Percentiles rank a stretch among this genome's conserved stretches.
Evolutionary conservation across 2,888 invertebrate genomes (phyloP).

Genomic region (Cheilosia impressa): DNA sequence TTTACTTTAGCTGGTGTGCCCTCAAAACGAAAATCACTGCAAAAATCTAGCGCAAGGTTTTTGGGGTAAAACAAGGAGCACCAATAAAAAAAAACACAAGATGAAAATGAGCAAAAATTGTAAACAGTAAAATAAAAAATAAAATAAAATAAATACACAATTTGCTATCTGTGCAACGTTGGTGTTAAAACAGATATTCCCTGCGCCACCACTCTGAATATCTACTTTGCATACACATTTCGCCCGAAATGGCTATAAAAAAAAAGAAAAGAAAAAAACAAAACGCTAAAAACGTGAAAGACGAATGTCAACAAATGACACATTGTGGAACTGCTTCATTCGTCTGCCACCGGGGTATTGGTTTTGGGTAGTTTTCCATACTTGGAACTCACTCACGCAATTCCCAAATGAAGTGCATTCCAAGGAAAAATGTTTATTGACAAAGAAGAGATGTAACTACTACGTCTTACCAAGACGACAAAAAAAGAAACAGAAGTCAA

Average conservation of each 20-base stretch:
- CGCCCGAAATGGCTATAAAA: not conserved
- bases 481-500: slow-evolving; percentile 10
- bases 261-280: not conserved
- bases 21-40: slow-evolving; percentile 33
- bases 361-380: slow-evolving; percentile 16
- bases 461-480: slow-evolving; percentile 7
- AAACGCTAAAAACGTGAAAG: slow-evolving; percentile 14
- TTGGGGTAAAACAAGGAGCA: slow-evolving; percentile 3
- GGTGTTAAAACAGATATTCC: slow-evolving; percentile 31
- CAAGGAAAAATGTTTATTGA: not conserved
- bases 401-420: slow-evolving; percentile 26
- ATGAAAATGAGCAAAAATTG: slow-evolving; percentile 22
- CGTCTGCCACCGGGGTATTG: slow-evolving; percentile 44
- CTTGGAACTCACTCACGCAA: slow-evolving; percentile 24
- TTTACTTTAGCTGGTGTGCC: slow-evolving; percentile 32
- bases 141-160: slow-evolving; percentile 24
- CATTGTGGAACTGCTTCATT: slow-evolving; percentile 45
- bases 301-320: slow-evolving; percentile 59
- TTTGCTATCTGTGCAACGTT: slow-evolving; percentile 21
- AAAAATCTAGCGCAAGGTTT: slow-evolving; percentile 58
- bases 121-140: slow-evolving; percentile 30
- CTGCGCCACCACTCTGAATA: not conserved
- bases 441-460: not conserved
- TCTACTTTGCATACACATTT: slow-evolving; percentile 11
- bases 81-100: slow-evolving; percentile 28